Evolutionary conservation across 1,140 invertebrate genomes (phyloP).

Genomic region (Dendroctonus ponderosae): DNA sequence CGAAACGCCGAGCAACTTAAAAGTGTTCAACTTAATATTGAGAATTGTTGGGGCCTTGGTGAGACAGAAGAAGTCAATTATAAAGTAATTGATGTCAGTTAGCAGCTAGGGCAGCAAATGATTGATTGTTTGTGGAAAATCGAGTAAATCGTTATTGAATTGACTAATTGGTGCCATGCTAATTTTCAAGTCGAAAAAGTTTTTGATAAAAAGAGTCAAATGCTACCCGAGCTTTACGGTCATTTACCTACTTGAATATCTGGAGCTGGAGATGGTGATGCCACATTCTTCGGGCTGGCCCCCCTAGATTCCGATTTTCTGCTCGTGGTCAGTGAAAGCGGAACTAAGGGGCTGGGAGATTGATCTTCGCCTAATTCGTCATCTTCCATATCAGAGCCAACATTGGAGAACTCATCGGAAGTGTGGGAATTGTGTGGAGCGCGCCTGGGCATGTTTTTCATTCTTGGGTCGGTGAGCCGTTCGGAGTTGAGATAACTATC

Average conservation of each 20-base stretch:
- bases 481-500: slow-evolving; percentile 57
- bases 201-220: slow-evolving; percentile 1
- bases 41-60: too few species aligned
- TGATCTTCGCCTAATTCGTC: slow-evolving; percentile 59
- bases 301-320: slow-evolving; percentile 45
- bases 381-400: slow-evolving; percentile 63
- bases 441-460: slow-evolving; percentile 53
- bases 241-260: slow-evolving; percentile 47
- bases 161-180: too few species aligned
- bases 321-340: slow-evolving; percentile 66
- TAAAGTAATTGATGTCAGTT: too few species aligned
- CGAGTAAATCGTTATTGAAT: too few species aligned
- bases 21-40: too few species aligned
- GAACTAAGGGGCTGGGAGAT: slow-evolving; percentile 63
- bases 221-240: slow-evolving; percentile 10
- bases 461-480: slow-evolving; percentile 49
- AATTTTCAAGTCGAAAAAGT: too few species aligned
- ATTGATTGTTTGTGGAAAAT: too few species aligned
- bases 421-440: slow-evolving; percentile 56
- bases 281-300: slow-evolving; percentile 44
- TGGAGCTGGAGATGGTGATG: slow-evolving; percentile 38
- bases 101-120: too few species aligned
- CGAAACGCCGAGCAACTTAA: too few species aligned
- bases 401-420: slow-evolving; percentile 60
- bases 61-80: too few species aligned